A percentile compares a stretch with the other conserved stretches of the same genome.
phyloP scores from a whole-genome alignment of 2,797 vertebrate species.

The Sebastes itinus region DNA sequence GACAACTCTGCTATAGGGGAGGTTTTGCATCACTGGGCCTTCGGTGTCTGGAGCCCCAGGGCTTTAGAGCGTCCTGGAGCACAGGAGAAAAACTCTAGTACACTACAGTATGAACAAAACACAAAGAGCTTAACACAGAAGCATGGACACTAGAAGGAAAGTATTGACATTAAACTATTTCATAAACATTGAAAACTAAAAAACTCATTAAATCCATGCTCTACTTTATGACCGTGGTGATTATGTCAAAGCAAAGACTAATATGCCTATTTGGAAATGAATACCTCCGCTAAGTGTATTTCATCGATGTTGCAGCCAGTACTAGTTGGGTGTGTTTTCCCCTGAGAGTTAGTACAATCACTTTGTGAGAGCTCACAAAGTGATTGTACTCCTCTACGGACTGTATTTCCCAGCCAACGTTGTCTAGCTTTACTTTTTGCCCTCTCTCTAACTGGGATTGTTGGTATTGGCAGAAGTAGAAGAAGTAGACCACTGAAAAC shows the following conservation, averaged over 20 bases:
- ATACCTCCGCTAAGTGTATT: not conserved
- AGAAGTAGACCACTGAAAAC: no score
- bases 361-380: no score
- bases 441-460: no score
- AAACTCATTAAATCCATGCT: not conserved
- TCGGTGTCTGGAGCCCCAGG: conserved; percentile 37
- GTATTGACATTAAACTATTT: not conserved
- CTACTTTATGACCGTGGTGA: no score
- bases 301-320: not conserved
- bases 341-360: no score
- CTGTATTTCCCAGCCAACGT: no score
- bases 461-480: no score
- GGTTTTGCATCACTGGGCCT: conserved; percentile 25
- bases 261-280: not conserved
- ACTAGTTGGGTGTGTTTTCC: not conserved
- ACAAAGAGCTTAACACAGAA: not conserved
- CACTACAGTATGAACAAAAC: not conserved
- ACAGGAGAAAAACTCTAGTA: not conserved
- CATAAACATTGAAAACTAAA: not conserved
- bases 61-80: conserved; percentile 10
- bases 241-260: not conserved
- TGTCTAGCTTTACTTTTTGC: no score
- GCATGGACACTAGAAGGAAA: not conserved
- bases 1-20: conserved; percentile 11
- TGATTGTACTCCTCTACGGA: no score